Conservation (phyloP, 2,113 vertebrate genomes). For the Micronycteris hirsuta region DNA sequence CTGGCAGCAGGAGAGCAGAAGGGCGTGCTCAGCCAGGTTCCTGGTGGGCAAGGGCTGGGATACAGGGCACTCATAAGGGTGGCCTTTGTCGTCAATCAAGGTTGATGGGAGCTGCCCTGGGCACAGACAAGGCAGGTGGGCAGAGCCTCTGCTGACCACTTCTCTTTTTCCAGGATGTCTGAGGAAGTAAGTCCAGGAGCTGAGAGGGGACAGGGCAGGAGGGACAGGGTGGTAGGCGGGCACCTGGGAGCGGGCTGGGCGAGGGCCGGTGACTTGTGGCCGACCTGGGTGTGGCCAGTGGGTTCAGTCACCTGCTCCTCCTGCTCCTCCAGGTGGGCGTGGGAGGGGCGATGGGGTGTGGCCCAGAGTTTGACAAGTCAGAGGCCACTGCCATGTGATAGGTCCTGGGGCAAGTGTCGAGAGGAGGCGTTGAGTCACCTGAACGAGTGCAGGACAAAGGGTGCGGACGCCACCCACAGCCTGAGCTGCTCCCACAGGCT, state of each 20-base stretch:
- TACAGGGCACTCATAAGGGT: not conserved
- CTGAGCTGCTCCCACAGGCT: not conserved
- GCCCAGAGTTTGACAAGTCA: not conserved
- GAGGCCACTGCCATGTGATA: fast-evolving
- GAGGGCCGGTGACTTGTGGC: not conserved
- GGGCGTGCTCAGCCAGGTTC: not conserved
- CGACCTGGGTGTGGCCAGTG: not conserved
- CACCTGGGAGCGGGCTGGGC: not conserved
- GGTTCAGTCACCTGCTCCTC: not conserved
- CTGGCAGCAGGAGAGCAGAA: not conserved
- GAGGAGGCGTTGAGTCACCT: not conserved
- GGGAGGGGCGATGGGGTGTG: too few species aligned
- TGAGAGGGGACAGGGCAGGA: not conserved
- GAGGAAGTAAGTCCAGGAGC: not conserved
- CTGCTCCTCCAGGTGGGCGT: not conserved
- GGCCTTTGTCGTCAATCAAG: not conserved
- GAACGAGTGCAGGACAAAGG: not conserved
- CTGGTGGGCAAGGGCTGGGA: not conserved
- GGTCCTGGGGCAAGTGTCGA: not conserved
- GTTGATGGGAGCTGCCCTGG: not conserved
- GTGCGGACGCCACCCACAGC: not conserved
- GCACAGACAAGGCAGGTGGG: not conserved
- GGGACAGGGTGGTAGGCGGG: not conserved
- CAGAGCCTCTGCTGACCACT: not conserved
- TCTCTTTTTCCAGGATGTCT: not conserved